phyloP scores from a whole-genome alignment of 2,113 vertebrate species.

The Calonectris borealis region DNA sequence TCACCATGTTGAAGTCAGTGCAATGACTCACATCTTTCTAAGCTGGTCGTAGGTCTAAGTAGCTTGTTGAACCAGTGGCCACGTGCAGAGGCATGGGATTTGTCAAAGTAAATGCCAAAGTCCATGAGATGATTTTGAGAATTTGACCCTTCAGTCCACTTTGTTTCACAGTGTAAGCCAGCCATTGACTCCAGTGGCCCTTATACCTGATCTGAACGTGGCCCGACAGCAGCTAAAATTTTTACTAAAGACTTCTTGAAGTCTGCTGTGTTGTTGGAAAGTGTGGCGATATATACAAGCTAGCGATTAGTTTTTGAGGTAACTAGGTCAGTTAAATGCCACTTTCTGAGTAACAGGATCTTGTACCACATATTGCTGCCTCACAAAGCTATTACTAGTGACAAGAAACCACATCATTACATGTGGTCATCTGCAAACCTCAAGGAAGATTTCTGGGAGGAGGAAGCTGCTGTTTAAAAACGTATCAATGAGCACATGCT shows the following conservation, averaged over 20 bases:
- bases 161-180: neutral
- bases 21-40: neutral
- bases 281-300: neutral
- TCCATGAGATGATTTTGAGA: neutral
- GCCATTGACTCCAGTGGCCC: neutral
- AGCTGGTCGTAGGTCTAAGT: neutral
- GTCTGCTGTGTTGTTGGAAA: neutral
- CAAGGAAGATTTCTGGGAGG: neutral
- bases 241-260: neutral
- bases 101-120: neutral
- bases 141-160: neutral
- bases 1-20: neutral
- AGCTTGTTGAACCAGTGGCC: neutral
- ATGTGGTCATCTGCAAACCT: slow-evolving; percentile 45
- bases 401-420: slow-evolving; percentile 55
- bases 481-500: neutral
- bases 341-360: neutral
- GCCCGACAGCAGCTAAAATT: neutral
- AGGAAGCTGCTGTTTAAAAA: neutral
- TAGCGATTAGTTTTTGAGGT: neutral
- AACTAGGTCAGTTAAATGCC: neutral
- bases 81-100: neutral
- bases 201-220: rapidly evolving
- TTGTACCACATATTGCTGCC: neutral
- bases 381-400: neutral